A percentile compares a stretch with the other conserved stretches of the same genome.
Evolutionary conservation across 2,888 invertebrate genomes (phyloP).

Genomic region (Mythimna pallens): DNA sequence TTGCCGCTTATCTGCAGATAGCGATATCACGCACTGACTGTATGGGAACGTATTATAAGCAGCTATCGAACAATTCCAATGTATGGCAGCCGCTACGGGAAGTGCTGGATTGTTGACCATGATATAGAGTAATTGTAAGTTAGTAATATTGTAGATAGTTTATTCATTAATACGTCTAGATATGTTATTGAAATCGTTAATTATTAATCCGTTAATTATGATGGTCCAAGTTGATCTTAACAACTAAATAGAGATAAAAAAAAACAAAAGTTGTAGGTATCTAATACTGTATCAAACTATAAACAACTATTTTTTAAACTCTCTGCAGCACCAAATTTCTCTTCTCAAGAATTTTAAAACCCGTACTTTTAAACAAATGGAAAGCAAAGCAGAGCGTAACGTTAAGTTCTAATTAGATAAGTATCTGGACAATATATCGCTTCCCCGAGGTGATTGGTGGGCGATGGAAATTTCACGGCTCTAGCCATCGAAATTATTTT

Average conservation of each 20-base stretch:
- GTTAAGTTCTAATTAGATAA: conserved; percentile 75
- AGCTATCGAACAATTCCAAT: conserved; percentile 47
- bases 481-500: conserved; percentile 70
- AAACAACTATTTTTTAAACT: conserved; percentile 7
- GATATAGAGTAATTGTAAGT: neutral
- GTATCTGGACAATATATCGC: conserved; percentile 76
- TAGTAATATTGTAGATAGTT: neutral
- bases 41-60: conserved; percentile 58
- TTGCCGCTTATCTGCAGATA: conserved; percentile 72
- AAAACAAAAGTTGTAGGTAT: neutral
- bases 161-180: conserved; percentile 1
- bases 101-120: neutral
- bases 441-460: conserved; percentile 71
- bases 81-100: conserved; percentile 28
- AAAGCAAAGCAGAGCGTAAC: conserved; percentile 72
- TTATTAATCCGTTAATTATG: neutral
- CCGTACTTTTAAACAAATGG: conserved; percentile 63
- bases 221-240: neutral
- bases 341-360: conserved; percentile 56
- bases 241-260: too few relatives aligned
- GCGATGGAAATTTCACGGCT: conserved; percentile 77
- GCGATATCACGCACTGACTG: conserved; percentile 67
- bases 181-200: neutral
- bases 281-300: neutral
- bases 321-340: conserved; percentile 49